A percentile compares a stretch with the other conserved stretches of the same genome.
These are phyloP conservation scores for Dasyornis broadbenti DNA, from an alignment of 2,113 vertebrate genomes.

Conservation along the genomic window DNA sequence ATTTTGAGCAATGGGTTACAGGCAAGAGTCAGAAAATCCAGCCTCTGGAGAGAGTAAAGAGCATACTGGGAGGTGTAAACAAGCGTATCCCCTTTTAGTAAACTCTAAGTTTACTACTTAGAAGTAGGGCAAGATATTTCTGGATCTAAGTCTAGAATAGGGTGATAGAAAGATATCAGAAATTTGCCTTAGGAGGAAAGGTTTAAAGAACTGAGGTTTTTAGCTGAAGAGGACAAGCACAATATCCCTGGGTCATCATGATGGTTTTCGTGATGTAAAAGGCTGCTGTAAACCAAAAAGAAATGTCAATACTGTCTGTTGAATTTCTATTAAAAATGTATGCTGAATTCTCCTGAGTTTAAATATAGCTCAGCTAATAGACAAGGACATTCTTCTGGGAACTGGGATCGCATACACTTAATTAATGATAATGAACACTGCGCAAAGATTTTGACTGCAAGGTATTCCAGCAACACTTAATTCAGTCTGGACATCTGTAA, in stretches of 20 bases:
- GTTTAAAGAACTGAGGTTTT: background rate
- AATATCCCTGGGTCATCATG: background rate
- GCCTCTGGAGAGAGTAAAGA: background rate
- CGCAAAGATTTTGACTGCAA: background rate
- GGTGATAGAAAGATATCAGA: background rate
- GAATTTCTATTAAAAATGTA: conserved; percentile 15
- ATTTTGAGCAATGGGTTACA: conserved; percentile 12
- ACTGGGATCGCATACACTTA: background rate
- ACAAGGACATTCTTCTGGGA: conserved; percentile 4
- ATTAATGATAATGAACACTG: conserved; percentile 12
- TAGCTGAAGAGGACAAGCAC: background rate
- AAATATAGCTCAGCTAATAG: background rate
- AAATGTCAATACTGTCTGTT: background rate
- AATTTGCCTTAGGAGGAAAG: background rate
- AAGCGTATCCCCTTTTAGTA: background rate
- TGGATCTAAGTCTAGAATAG: background rate
- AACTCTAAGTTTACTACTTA: background rate
- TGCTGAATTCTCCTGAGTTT: background rate
- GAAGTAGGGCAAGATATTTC: background rate
- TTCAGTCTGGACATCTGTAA: background rate
- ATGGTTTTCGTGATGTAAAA: background rate
- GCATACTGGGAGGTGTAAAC: background rate
- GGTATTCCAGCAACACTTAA: conserved; percentile 11
- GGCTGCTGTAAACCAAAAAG: background rate
- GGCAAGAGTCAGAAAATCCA: conserved; percentile 38